Conservation (phyloP, 2,888 invertebrate species). For the Zaprionus lineosus region DNA sequence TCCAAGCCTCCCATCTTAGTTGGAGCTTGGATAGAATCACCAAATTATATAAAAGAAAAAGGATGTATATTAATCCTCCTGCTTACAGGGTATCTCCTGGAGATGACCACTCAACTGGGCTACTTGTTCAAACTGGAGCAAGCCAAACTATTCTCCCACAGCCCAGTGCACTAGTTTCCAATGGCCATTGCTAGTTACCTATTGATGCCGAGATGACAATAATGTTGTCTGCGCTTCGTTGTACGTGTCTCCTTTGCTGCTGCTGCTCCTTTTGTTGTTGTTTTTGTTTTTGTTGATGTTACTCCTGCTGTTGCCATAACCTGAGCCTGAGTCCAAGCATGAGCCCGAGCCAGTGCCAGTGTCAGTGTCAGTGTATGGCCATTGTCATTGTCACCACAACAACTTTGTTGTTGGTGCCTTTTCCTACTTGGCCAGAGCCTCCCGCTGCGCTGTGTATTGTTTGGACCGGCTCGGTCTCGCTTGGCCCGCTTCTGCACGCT, state of each 20-base stretch:
- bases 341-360: background rate
- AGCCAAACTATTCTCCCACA: constrained; percentile 41
- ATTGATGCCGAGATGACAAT: constrained; percentile 48
- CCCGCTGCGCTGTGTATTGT: constrained; percentile 52
- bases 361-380: constrained; percentile 41
- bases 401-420: constrained; percentile 58
- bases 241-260: constrained; percentile 16
- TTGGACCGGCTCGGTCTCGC: background rate
- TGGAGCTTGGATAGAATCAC: no score
- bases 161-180: constrained; percentile 44
- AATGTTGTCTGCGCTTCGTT: constrained; percentile 53
- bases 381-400: constrained; percentile 72
- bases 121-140: background rate
- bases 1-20: no score
- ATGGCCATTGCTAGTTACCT: constrained; percentile 14
- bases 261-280: constrained; percentile 13
- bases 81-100: background rate
- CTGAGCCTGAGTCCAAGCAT: background rate
- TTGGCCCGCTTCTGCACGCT: constrained; percentile 44
- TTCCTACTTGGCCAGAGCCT: constrained; percentile 39
- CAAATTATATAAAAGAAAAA: no score
- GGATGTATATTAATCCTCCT: no score
- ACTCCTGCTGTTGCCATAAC: no score
- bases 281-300: no score
- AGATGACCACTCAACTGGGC: background rate